Base-by-base conservation (phyloP, 2,888 invertebrate species). In the Spisula subtruncata region DNA sequence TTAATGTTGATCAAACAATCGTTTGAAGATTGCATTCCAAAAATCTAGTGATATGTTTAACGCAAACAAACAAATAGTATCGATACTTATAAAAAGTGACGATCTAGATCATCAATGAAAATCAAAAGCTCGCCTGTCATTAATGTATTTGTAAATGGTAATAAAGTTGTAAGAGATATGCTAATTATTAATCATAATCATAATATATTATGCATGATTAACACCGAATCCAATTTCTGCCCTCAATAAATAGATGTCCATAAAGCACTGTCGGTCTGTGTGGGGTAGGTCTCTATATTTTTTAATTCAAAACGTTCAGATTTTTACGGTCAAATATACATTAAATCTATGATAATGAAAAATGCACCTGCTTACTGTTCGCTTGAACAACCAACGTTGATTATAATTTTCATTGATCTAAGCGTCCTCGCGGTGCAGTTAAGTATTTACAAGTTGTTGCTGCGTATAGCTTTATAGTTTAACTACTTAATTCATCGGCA, bases 361-460 rank as follows among this genome's bases (percentile, higher is more conserved):
- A 75, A 75, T 35, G 35, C 75, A 75, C 75, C 75, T 75, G 75
- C 75, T 25, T 32, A 32, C n/a, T 75, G 5, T 32, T 35, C 75
- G 75, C 75, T 32, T 75, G 75, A 75, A 75, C 32, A 75, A 25
- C 18, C 14, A 32, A 32, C 25, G 75, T 35, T 75, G 18, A 75
- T 32, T 75, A 35, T 75, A 35, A 29, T 35, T 35, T 75, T 75
- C 75, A 75, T 75, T 75, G 75, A 75, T 75, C 75, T 75, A 75
- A 25, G 75, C 35, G 75, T 5, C 12, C 29, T 35, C 35, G 35
- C 18, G 75, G 35, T 32, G 75, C 35, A 71, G 29, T 71, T 14
- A 71, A 71, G 32, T 5, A 75, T 35, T 75, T 35, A 75, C 35
- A 5, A 25, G 35, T 75, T 18, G 75, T 6, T 32, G 75, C 35